Conservation (phyloP, 2,113 vertebrate genomes). For the Lathamus discolor region DNA sequence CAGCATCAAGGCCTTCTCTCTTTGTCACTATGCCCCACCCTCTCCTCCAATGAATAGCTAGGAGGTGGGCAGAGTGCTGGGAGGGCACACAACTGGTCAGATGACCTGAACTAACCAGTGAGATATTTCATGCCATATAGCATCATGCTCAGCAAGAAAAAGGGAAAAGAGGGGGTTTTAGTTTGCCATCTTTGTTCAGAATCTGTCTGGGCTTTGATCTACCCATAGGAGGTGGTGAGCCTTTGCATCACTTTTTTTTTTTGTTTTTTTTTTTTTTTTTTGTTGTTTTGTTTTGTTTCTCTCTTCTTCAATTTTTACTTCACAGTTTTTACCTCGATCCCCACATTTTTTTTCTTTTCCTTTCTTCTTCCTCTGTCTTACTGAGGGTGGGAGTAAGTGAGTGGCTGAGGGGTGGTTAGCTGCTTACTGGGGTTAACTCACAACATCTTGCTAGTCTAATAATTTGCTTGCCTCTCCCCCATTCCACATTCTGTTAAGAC, state of each 20-base stretch:
- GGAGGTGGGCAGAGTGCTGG: not conserved
- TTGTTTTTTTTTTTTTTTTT: too few species aligned
- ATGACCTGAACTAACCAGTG: not conserved
- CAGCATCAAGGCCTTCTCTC: not conserved
- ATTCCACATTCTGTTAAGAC: not conserved
- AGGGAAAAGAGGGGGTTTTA: rapidly evolving
- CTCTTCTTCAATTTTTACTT: not conserved
- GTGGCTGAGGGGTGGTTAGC: not conserved
- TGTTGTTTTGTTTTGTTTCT: not conserved
- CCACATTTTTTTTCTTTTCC: not conserved
- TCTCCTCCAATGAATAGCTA: not conserved
- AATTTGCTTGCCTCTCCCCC: not conserved
- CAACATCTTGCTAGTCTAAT: not conserved
- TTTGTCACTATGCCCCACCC: not conserved
- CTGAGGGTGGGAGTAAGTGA: not conserved
- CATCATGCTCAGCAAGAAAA: not conserved
- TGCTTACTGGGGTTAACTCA: not conserved
- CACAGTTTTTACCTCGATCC: not conserved
- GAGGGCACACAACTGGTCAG: not conserved
- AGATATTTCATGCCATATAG: not conserved
- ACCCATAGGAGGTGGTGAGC: not conserved
- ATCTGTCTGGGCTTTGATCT: not conserved
- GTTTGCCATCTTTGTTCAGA: not conserved
- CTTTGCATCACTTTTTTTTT: not conserved
- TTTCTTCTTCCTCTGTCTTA: not conserved